Percentiles rank a stretch among this genome's conserved stretches.
Conservation (phyloP, 2,113 vertebrate genomes). For the Myrmophylax atrothorax region DNA sequence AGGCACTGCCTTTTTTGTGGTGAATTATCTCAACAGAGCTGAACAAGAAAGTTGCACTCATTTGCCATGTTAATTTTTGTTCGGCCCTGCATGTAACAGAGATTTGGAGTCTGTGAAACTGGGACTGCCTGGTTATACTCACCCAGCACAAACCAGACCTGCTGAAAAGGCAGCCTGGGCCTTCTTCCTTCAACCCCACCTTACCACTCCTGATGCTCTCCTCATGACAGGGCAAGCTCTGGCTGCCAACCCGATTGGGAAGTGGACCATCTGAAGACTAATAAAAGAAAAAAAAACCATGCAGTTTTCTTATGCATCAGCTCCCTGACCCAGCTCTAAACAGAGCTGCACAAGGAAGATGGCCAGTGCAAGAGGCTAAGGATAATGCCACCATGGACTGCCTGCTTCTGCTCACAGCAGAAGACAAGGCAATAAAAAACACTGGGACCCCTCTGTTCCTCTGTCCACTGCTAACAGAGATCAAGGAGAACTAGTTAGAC, state of each 20-base stretch:
- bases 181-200: neutral
- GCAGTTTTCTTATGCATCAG: neutral
- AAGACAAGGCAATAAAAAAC: neutral
- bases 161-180: neutral
- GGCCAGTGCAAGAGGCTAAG: neutral
- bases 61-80: neutral
- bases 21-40: neutral
- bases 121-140: neutral
- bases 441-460: neutral
- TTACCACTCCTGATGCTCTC: neutral
- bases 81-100: neutral
- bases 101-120: neutral
- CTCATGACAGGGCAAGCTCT: neutral
- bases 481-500: neutral
- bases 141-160: neutral
- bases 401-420: neutral
- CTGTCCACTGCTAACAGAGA: neutral
- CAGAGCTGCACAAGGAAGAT: neutral
- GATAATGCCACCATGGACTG: fast-evolving
- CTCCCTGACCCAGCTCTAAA: neutral
- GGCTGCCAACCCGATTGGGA: neutral
- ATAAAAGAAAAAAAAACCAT: neutral
- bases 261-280: neutral
- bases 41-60: neutral
- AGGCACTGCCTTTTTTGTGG: neutral